Evolutionary conservation across 2,888 invertebrate genomes (phyloP).

Genomic region (Pegoplata infirma): DNA sequence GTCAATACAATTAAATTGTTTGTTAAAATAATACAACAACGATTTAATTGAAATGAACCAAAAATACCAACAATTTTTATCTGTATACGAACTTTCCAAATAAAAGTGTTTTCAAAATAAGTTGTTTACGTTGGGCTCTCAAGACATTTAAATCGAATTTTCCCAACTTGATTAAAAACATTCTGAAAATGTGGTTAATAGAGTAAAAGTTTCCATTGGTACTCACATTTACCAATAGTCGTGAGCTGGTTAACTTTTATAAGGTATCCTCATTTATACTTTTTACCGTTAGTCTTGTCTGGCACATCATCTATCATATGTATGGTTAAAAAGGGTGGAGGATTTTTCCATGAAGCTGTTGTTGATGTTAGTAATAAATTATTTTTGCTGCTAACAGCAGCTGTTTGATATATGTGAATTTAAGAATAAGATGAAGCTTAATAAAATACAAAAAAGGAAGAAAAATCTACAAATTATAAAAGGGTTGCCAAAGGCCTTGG

Average conservation of each 20-base stretch:
- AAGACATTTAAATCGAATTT: too few species aligned
- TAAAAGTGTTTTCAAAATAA: too few species aligned
- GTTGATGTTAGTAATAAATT: conserved; percentile 58
- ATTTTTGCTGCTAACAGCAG: conserved; percentile 48
- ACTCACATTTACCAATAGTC: too few species aligned
- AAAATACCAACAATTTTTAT: too few species aligned
- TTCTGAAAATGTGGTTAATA: too few species aligned
- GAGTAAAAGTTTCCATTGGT: too few species aligned
- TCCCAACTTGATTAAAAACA: too few species aligned
- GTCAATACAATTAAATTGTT: too few species aligned
- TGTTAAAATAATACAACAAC: too few species aligned
- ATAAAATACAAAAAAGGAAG: not conserved
- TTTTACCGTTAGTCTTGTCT: conserved; percentile 33
- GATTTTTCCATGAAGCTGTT: conserved; percentile 41
- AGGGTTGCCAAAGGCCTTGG: not conserved
- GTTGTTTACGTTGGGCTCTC: too few species aligned
- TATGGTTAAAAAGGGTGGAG: conserved; percentile 2
- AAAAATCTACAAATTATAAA: not conserved
- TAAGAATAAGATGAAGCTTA: conserved; percentile 20
- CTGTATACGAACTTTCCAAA: too few species aligned
- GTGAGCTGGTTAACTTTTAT: conserved; percentile 41
- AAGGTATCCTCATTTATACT: conserved; percentile 2
- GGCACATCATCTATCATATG: conserved; percentile 52
- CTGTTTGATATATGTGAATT: conserved; percentile 52
- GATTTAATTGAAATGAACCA: too few species aligned